phyloP scores from a whole-genome alignment of 2,113 vertebrate species.

The Lipophrys pholis region DNA sequence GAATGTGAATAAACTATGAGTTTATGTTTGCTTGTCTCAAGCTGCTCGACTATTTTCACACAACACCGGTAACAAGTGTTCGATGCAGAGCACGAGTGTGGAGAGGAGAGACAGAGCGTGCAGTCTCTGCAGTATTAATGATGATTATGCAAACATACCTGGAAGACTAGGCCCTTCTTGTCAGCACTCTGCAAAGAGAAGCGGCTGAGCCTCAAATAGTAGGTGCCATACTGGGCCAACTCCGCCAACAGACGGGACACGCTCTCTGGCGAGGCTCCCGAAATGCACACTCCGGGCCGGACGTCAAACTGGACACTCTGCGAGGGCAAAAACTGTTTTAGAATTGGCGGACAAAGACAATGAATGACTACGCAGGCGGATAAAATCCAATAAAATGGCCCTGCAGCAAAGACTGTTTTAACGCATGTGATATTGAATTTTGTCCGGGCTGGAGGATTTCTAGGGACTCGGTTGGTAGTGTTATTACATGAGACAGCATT shows the following conservation, averaged over 20 bases:
- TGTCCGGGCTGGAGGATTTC: constrained; percentile 30
- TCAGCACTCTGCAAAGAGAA: constrained; percentile 91
- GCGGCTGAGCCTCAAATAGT: constrained; percentile 90
- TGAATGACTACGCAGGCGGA: constrained; percentile 33
- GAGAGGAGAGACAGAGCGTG: constrained; percentile 3
- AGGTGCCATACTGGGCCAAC: constrained; percentile 91
- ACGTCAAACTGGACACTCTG: constrained; percentile 91
- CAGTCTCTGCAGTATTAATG: constrained; percentile 17
- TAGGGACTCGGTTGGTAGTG: constrained; percentile 22
- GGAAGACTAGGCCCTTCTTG: constrained; percentile 94
- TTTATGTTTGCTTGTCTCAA: constrained; percentile 6
- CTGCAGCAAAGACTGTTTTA: constrained; percentile 21
- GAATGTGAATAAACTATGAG: background rate
- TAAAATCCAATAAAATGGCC: constrained; percentile 62
- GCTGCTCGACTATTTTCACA: background rate
- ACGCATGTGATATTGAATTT: constrained; percentile 54
- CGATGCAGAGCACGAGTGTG: background rate
- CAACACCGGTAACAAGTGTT: background rate
- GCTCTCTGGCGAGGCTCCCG: constrained; percentile 93
- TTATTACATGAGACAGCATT: constrained; percentile 50
- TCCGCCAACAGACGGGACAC: constrained; percentile 89
- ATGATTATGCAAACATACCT: constrained; percentile 82
- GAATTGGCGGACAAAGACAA: constrained; percentile 25
- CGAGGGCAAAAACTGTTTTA: constrained; percentile 21
- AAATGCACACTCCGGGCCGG: constrained; percentile 90